Evolutionary conservation across 30 jellyfish, hydroid and myxozoan species (phyloP).

Genomic region (Nemopilema nomurai): DNA sequence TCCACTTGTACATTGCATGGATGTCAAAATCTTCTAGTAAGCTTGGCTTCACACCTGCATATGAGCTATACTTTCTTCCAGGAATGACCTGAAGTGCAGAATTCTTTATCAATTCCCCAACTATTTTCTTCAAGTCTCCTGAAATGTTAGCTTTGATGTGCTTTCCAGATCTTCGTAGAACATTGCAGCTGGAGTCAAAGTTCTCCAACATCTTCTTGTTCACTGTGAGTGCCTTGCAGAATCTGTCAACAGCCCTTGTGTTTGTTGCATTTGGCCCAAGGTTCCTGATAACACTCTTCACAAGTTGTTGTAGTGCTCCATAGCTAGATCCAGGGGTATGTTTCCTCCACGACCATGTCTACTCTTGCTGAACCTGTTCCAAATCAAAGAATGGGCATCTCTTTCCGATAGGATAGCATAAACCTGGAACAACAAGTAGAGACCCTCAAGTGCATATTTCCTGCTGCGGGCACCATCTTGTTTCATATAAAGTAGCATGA

Average conservation of each 20-base stretch:
- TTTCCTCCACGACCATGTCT: constrained; percentile 53
- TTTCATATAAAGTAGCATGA: constrained; percentile 39
- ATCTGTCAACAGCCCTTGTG: constrained; percentile 28
- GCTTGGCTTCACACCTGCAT: constrained; percentile 22
- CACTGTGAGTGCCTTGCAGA: constrained; percentile 46
- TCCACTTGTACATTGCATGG: constrained; percentile 39
- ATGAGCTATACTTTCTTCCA: constrained; percentile 29
- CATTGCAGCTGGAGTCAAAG: constrained; percentile 38
- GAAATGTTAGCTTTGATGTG: constrained; percentile 21
- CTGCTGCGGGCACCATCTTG: constrained; percentile 42
- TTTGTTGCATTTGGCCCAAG: constrained; percentile 57
- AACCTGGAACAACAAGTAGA: constrained; percentile 35
- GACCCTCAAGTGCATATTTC: constrained; percentile 50
- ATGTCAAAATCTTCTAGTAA: constrained; percentile 37
- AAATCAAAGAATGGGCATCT: constrained; percentile 34
- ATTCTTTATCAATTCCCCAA: constrained; percentile 22
- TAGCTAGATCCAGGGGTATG: constrained; percentile 60
- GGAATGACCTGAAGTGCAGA: constrained; percentile 18
- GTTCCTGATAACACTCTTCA: constrained; percentile 24
- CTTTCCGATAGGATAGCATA: constrained; percentile 9
- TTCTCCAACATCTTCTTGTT: constrained; percentile 40
- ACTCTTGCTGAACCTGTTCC: constrained; percentile 50
- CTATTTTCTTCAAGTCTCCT: constrained; percentile 24
- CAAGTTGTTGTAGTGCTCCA: constrained; percentile 52
- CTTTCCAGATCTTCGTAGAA: constrained; percentile 45